Conservation (phyloP, 2,113 vertebrate species). For the Azemiops feae region DNA sequence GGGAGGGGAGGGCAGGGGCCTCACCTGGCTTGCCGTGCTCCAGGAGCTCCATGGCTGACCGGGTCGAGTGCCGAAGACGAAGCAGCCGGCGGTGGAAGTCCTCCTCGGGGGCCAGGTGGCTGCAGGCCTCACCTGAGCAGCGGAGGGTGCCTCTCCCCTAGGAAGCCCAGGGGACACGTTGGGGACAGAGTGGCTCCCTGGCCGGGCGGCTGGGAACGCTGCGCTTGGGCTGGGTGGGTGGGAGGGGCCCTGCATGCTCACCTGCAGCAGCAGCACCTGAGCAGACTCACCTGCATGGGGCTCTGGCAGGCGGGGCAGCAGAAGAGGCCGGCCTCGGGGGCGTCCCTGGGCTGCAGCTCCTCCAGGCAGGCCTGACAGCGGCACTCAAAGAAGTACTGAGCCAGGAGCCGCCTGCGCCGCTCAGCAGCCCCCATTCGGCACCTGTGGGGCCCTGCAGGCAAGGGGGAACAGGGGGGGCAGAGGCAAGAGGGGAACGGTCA, state of each 20-base stretch:
- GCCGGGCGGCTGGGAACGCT: neutral
- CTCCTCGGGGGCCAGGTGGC: slow-evolving; percentile 39
- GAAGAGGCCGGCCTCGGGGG: slow-evolving; percentile 57
- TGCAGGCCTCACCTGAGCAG: slow-evolving; percentile 62
- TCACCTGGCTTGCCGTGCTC: slow-evolving; percentile 60
- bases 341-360: slow-evolving; percentile 43
- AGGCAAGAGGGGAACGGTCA: neutral
- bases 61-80: slow-evolving; percentile 54
- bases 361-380: slow-evolving; percentile 75
- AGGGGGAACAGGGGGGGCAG: neutral
- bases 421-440: slow-evolving; percentile 76
- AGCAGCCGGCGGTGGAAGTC: slow-evolving; percentile 39
- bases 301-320: slow-evolving; percentile 72
- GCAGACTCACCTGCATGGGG: slow-evolving; percentile 64
- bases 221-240: neutral
- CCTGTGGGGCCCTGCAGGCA: slow-evolving; percentile 80
- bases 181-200: neutral
- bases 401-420: slow-evolving; percentile 77
- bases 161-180: slow-evolving; percentile 1
- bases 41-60: slow-evolving; percentile 52
- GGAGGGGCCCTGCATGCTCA: neutral
- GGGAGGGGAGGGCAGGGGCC: slow-evolving; percentile 26
- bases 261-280: neutral
- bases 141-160: slow-evolving; percentile 64
- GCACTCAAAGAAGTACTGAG: slow-evolving; percentile 92